A percentile compares a stretch with the other conserved stretches of the same genome.
Evolutionary conservation across 2,113 vertebrate species (phyloP).

Genomic region (Trinectes maculatus): DNA sequence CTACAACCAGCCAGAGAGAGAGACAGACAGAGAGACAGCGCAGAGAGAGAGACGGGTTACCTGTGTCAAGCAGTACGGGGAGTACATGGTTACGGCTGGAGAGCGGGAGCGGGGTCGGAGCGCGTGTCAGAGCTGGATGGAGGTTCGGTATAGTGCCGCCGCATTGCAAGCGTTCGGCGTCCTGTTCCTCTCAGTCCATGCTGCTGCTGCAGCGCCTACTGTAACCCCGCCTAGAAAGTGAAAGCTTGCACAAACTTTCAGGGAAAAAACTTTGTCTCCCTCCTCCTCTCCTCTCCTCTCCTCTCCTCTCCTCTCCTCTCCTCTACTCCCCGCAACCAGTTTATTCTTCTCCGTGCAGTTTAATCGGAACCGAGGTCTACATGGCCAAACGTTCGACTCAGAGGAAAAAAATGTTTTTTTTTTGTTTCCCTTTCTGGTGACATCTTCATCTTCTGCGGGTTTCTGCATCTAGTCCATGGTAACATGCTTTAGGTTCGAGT

Average conservation of each 20-base stretch:
- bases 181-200: conserved; percentile 82
- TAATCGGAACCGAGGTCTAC: no score
- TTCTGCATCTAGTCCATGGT: not conserved
- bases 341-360: not conserved
- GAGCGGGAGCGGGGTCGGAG: conserved; percentile 65
- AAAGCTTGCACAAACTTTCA: conserved; percentile 85
- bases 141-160: conserved; percentile 81
- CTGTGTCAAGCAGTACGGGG: conserved; percentile 88
- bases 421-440: not conserved
- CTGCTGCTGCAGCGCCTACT: conserved; percentile 78
- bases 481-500: not conserved
- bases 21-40: not conserved
- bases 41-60: conserved; percentile 71
- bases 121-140: conserved; percentile 81
- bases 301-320: conserved; percentile 10
- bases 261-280: conserved; percentile 78
- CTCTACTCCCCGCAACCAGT: conserved; percentile 18
- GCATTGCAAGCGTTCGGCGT: conserved; percentile 83
- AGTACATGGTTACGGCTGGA: conserved; percentile 82
- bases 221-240: conserved; percentile 87
- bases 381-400: no score
- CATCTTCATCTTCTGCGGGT: conserved; percentile 5
- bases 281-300: conserved; percentile 44
- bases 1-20: not conserved
- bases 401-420: no score